Conservation (phyloP, 2,888 invertebrate genomes). For the Punctoribates punctum region DNA sequence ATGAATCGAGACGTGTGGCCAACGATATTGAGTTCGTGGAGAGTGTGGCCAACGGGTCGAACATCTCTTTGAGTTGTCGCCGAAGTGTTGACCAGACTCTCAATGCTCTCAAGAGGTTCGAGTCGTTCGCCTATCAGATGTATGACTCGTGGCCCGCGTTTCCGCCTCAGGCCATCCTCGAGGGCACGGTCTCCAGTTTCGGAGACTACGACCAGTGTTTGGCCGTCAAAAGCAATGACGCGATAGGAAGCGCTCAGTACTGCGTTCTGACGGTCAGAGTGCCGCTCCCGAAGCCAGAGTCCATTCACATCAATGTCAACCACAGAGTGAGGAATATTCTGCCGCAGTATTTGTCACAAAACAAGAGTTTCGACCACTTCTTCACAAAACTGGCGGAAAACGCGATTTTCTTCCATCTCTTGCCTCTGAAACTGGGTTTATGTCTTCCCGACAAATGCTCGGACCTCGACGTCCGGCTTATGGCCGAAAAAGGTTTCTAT, state of each 20-base stretch:
- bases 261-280: background rate
- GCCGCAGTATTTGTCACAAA: background rate
- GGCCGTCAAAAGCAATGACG: background rate
- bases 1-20: too few relatives aligned
- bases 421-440: background rate
- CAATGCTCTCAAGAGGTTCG: background rate
- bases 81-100: background rate
- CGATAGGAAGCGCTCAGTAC: background rate
- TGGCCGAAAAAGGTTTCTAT: conserved; percentile 38
- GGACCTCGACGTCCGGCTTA: conserved; percentile 31
- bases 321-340: background rate
- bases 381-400: background rate
- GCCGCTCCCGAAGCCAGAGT: background rate
- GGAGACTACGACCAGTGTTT: conserved; percentile 43
- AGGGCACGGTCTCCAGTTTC: conserved; percentile 31
- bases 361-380: background rate
- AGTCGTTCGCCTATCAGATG: background rate
- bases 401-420: background rate
- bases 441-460: background rate
- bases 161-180: background rate
- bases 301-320: background rate
- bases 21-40: too few relatives aligned
- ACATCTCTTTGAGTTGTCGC: background rate
- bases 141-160: background rate
- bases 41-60: background rate